Conservation (phyloP, 37 sponge, comb jelly and placozoan genomes). For the Theonella swinhoei region DNA sequence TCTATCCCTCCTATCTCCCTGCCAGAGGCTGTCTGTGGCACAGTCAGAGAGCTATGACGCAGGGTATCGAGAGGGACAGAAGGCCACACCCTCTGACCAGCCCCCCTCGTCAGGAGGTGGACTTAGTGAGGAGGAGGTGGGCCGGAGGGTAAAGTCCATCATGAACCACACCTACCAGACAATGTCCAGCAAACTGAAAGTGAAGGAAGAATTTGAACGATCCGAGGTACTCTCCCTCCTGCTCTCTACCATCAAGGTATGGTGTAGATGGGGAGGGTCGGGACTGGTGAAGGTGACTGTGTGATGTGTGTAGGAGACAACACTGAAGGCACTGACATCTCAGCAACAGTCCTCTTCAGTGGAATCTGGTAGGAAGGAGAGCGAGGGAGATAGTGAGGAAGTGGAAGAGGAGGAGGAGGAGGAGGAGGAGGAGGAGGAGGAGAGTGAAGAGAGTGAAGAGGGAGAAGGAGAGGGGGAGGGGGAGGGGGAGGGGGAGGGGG, state of each 20-base stretch:
- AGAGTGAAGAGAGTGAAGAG: conserved; percentile 30
- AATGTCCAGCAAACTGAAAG: conserved; percentile 56
- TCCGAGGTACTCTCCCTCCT: conserved; percentile 52
- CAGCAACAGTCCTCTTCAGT: conserved; percentile 7
- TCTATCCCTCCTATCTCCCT: not conserved
- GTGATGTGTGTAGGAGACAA: conserved; percentile 46
- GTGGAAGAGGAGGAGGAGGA: conserved; percentile 47
- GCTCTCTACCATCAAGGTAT: conserved; percentile 61
- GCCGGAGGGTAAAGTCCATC: conserved; percentile 77
- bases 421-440: conserved; percentile 16
- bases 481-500: conserved; percentile 23
- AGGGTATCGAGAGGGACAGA: conserved; percentile 6
- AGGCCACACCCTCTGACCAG: conserved; percentile 1
- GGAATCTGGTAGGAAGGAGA: conserved; percentile 21
- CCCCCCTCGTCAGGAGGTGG: not conserved
- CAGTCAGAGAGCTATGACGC: conserved; percentile 22
- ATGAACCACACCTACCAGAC: conserved; percentile 85
- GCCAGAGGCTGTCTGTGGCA: not conserved
- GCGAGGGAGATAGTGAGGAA: conserved; percentile 40
- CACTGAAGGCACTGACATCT: conserved; percentile 53
- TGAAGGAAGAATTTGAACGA: conserved; percentile 34
- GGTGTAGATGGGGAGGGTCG: too few species aligned
- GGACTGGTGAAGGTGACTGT: not conserved
- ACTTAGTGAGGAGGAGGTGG: conserved; percentile 23
- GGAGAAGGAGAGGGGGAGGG: conserved; percentile 48